A percentile compares a stretch with the other conserved stretches of the same genome.
phyloP scores from a whole-genome alignment of 2,113 vertebrate species.

The Pollachius pollachius region DNA sequence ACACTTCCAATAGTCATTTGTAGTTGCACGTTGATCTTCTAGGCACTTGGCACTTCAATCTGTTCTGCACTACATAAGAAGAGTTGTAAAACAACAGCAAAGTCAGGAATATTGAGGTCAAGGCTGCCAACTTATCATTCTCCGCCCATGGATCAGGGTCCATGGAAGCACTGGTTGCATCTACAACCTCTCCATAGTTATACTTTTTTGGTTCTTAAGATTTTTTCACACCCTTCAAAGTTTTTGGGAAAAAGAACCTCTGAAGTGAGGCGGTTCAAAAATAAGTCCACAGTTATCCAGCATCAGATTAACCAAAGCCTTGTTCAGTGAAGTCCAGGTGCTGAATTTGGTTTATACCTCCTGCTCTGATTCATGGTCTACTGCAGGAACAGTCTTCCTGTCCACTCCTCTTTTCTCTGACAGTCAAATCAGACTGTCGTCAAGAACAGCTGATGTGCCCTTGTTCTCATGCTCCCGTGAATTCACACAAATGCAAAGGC shows the following conservation, averaged over 20 bases:
- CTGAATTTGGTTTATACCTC: slow-evolving; percentile 29
- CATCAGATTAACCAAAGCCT: slow-evolving; percentile 46
- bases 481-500: neutral
- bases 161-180: too few species aligned
- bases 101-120: slow-evolving; percentile 17
- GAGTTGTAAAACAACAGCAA: slow-evolving; percentile 17
- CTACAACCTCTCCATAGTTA: neutral
- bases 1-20: too few species aligned
- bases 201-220: neutral
- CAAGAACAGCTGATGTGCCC: slow-evolving; percentile 49
- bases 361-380: slow-evolving; percentile 3
- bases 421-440: slow-evolving; percentile 47
- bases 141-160: neutral
- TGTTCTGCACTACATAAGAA: slow-evolving; percentile 3
- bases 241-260: too few species aligned
- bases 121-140: neutral
- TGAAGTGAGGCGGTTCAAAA: too few species aligned
- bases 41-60: slow-evolving; percentile 18
- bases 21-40: too few species aligned
- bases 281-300: slow-evolving; percentile 11
- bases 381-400: slow-evolving; percentile 7
- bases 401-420: slow-evolving; percentile 11
- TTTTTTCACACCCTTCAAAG: too few species aligned
- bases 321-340: slow-evolving; percentile 30
- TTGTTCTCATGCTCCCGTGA: slow-evolving; percentile 14